Conservation (phyloP, 2,888 invertebrate species). For the Dryomyza anilis region DNA sequence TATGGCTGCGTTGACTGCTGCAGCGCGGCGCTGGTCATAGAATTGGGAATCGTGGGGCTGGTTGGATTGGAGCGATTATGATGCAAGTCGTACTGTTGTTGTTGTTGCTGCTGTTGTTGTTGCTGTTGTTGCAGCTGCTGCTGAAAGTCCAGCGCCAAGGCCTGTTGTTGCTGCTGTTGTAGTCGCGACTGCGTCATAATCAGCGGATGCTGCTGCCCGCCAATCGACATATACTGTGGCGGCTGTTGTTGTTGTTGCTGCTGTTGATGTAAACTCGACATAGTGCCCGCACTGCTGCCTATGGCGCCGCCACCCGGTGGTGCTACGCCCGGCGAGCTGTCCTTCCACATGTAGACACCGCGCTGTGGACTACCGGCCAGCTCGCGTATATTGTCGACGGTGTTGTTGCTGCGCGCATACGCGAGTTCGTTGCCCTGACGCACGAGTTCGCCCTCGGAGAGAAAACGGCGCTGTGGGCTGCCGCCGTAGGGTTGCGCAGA, state of each 20-base stretch:
- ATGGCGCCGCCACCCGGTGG: conserved; percentile 36
- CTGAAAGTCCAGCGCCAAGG: conserved; percentile 43
- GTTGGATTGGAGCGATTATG: conserved; percentile 73
- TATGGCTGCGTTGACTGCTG: conserved; percentile 57
- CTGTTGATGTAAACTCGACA: conserved; percentile 48
- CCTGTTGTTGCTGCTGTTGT: conserved; percentile 45
- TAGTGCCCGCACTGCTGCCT: conserved; percentile 57
- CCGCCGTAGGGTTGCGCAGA: conserved; percentile 60
- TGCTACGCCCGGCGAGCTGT: conserved; percentile 71
- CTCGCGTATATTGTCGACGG: conserved; percentile 86
- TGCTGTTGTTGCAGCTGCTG: conserved; percentile 60
- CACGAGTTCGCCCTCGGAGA: conserved; percentile 82
- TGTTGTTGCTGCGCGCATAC: conserved; percentile 74
- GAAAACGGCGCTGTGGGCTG: conserved; percentile 77
- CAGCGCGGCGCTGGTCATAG: conserved; percentile 47
- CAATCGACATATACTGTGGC: conserved; percentile 39
- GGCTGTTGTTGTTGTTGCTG: conserved; percentile 37
- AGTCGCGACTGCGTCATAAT: conserved; percentile 56
- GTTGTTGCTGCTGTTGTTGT: conserved; percentile 47
- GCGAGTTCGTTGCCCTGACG: conserved; percentile 69
- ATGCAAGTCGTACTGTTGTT: conserved; percentile 58
- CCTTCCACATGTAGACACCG: conserved; percentile 80
- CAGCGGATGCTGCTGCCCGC: conserved; percentile 49
- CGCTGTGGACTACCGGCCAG: conserved; percentile 87
- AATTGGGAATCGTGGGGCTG: conserved; percentile 68